Conservation (phyloP, 2,888 invertebrate species). For the Spicauda simplicius region DNA sequence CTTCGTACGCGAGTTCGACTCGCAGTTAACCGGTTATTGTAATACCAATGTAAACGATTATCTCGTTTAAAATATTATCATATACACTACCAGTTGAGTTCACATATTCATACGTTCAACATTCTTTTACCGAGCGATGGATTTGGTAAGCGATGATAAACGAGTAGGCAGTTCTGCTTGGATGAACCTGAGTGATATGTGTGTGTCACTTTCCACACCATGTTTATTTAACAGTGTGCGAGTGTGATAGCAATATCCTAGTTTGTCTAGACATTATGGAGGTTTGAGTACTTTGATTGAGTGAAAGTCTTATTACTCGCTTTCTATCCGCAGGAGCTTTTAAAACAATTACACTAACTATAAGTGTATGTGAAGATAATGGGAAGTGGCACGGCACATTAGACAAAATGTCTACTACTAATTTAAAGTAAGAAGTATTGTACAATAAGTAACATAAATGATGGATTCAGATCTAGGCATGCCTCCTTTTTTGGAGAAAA, state of each 20-base stretch:
- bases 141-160: neutral
- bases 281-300: slow-evolving; percentile 43
- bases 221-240: slow-evolving; percentile 21
- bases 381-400: neutral
- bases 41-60: neutral
- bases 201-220: slow-evolving; percentile 21
- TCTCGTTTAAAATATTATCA: neutral
- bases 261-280: slow-evolving; percentile 29
- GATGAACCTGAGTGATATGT: neutral
- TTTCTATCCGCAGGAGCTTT: slow-evolving; percentile 30
- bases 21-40: neutral
- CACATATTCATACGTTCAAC: neutral
- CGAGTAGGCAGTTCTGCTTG: slow-evolving; percentile 2
- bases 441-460: too few relatives aligned
- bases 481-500: too few relatives aligned
- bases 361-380: neutral
- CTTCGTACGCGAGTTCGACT: too few relatives aligned
- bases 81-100: neutral
- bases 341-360: neutral
- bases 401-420: too few relatives aligned
- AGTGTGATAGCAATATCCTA: slow-evolving; percentile 14
- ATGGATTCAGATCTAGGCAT: too few relatives aligned
- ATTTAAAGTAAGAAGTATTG: too few relatives aligned
- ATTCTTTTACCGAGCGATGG: neutral
- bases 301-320: slow-evolving; percentile 60